A percentile compares a stretch with the other conserved stretches of the same genome.
Evolutionary conservation across 2,888 invertebrate species (phyloP).

Genomic region (Dasypogon diadema): DNA sequence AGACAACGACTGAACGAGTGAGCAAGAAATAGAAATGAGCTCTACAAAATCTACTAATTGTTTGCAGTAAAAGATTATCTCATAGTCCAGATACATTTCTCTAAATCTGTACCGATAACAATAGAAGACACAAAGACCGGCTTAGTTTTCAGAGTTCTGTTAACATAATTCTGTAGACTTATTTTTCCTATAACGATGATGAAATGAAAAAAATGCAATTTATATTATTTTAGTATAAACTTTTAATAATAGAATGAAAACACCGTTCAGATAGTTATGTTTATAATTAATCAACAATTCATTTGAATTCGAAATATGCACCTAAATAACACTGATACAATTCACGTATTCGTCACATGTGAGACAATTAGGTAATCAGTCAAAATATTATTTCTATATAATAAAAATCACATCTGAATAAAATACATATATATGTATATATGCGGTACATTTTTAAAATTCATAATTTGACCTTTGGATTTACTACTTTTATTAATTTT

Average conservation of each 20-base stretch:
- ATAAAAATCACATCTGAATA: constrained; percentile 24
- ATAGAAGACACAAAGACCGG: too few species aligned
- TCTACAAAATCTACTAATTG: too few species aligned
- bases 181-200: too few species aligned
- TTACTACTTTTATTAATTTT: too few species aligned
- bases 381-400: constrained; percentile 26
- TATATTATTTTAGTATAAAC: constrained; percentile 13
- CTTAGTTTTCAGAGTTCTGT: too few species aligned
- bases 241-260: constrained; percentile 40
- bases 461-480: constrained; percentile 15
- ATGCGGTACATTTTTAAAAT: neutral
- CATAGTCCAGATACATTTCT: too few species aligned
- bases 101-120: too few species aligned
- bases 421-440: constrained; percentile 15
- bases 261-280: constrained; percentile 32
- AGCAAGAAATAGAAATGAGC: too few species aligned
- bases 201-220: neutral
- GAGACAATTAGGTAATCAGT: constrained; percentile 33
- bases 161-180: too few species aligned
- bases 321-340: constrained; percentile 34
- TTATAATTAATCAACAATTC: constrained; percentile 44
- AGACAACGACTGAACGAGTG: too few species aligned
- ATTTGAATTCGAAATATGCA: constrained; percentile 23
- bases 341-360: constrained; percentile 8
- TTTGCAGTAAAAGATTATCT: too few species aligned